Evolutionary conservation across 2,797 vertebrate genomes (phyloP).

Genomic region (Otus scops): DNA sequence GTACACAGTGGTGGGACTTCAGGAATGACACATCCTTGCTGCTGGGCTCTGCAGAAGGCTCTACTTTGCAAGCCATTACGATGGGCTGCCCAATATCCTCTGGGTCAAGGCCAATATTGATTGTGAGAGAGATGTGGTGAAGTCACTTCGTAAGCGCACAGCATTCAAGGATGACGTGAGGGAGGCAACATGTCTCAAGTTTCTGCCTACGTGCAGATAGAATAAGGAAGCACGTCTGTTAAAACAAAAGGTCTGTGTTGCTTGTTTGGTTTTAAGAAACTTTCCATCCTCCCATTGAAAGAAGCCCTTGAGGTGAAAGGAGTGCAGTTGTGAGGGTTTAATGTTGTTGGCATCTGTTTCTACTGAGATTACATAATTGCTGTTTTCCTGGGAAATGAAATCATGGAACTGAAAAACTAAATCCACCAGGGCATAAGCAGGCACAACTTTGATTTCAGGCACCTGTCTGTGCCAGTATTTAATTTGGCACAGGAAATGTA

Average conservation of each 20-base stretch:
- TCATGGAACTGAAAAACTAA: constrained; percentile 45
- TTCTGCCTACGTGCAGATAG: constrained; percentile 32
- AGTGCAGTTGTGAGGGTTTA: neutral
- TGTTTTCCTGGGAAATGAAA: constrained; percentile 54
- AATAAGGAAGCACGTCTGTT: neutral
- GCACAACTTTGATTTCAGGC: constrained; percentile 55
- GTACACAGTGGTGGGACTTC: neutral
- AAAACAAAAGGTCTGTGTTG: constrained; percentile 17
- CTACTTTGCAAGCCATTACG: neutral
- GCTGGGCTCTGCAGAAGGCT: neutral
- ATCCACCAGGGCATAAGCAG: constrained; percentile 20
- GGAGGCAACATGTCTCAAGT: neutral
- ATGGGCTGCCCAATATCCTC: neutral
- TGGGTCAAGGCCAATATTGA: neutral
- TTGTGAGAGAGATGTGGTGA: neutral
- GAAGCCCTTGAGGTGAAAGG: constrained; percentile 3
- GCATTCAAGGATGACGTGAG: neutral
- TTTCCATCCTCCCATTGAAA: constrained; percentile 62
- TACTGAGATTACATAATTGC: constrained; percentile 44
- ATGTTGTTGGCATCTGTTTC: constrained; percentile 20
- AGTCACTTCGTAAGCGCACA: neutral
- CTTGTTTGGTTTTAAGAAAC: constrained; percentile 61
- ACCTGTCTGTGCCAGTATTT: constrained; percentile 59
- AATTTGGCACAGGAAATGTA: constrained; percentile 35
- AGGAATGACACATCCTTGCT: neutral